Conservation (phyloP, 2,797 vertebrate genomes). For the Linurgus olivaceus region DNA sequence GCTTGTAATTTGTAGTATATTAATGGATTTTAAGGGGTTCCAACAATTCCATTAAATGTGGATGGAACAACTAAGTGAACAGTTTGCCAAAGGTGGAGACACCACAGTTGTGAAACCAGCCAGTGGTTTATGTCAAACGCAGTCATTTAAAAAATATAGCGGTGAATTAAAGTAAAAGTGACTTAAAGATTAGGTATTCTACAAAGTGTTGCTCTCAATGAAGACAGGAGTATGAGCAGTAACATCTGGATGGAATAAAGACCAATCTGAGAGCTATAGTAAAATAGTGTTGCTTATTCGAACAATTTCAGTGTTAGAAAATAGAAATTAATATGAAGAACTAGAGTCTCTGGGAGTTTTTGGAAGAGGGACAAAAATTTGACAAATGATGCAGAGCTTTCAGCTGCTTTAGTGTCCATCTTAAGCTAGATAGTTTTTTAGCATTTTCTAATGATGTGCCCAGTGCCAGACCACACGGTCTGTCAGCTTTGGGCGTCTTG, state of each 20-base stretch:
- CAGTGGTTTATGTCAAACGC: conserved; percentile 66
- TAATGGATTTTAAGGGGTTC: conserved; percentile 59
- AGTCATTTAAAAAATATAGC: neutral
- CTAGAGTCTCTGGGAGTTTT: neutral
- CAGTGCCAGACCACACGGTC: neutral
- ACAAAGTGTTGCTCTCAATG: conserved; percentile 4
- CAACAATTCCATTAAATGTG: conserved; percentile 62
- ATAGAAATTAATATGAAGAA: neutral
- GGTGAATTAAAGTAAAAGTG: conserved; percentile 46
- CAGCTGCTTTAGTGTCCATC: neutral
- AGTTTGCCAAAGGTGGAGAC: conserved; percentile 52
- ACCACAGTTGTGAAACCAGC: conserved; percentile 36
- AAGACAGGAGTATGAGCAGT: conserved; percentile 39
- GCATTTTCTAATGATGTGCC: neutral
- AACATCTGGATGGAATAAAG: conserved; percentile 63
- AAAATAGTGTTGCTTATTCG: conserved; percentile 36
- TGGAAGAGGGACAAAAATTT: neutral
- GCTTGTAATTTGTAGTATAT: conserved; percentile 28
- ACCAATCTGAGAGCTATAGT: conserved; percentile 37
- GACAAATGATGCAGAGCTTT: neutral
- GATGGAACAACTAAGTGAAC: neutral
- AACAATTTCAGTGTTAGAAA: conserved; percentile 20
- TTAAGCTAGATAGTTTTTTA: neutral
- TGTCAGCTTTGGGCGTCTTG: neutral
- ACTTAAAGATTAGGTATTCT: conserved; percentile 11